These are phyloP conservation scores for Anaspis maculata DNA, from an alignment of 2,888 invertebrate genomes.

Conservation along the genomic window DNA sequence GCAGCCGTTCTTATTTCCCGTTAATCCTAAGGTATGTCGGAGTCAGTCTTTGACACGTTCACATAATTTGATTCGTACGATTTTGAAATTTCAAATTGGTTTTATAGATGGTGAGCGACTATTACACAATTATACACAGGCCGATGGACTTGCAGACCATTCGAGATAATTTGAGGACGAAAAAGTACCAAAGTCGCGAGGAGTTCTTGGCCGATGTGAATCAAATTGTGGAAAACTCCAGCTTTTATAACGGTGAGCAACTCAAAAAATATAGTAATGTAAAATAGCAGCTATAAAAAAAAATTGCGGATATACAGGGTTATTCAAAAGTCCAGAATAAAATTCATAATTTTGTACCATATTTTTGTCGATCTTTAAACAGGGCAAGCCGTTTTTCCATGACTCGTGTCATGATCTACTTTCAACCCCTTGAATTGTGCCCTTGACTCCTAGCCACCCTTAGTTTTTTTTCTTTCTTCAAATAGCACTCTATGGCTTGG, in stretches of 20 bases:
- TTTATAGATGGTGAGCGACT: constrained; percentile 84
- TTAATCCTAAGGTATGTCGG: constrained; percentile 75
- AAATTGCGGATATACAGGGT: no score
- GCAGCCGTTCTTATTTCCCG: constrained; percentile 88
- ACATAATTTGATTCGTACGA: constrained; percentile 1
- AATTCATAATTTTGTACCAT: no score
- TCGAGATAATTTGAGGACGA: constrained; percentile 77
- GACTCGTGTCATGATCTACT: no score
- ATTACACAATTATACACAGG: constrained; percentile 80
- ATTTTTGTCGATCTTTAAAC: no score
- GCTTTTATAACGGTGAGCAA: constrained; percentile 89
- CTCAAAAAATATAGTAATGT: constrained; percentile 15
- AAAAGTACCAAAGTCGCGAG: constrained; percentile 90
- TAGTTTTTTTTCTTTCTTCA: no score
- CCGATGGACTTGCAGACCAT: constrained; percentile 98
- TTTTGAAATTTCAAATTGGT: constrained; percentile 12
- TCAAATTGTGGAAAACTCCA: constrained; percentile 93
- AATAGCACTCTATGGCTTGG: no score
- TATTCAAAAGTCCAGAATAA: no score
- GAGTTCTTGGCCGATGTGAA: constrained; percentile 92
- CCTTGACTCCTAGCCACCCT: no score
- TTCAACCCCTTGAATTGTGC: no score
- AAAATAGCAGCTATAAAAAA: constrained; percentile 1
- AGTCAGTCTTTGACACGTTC: no score
- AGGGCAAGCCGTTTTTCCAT: no score